Percentiles rank a stretch among this genome's conserved stretches.
These are phyloP conservation scores for Napeogenes sylphis DNA, from an alignment of 2,888 invertebrate genomes.

Conservation along the genomic window DNA sequence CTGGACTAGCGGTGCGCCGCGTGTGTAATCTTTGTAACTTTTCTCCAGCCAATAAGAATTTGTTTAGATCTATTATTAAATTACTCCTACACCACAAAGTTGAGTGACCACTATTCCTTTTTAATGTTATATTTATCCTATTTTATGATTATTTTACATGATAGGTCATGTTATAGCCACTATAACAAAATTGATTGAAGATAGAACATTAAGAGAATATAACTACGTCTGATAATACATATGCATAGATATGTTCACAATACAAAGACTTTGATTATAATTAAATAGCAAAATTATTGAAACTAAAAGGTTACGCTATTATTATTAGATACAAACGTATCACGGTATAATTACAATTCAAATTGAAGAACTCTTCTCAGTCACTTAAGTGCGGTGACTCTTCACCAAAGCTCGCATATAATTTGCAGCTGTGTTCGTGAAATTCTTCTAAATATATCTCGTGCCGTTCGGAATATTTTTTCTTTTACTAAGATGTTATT, in stretches of 20 bases:
- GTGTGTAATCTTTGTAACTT: slow-evolving; percentile 44
- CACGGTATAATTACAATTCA: slow-evolving; percentile 56
- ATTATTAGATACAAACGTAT: slow-evolving; percentile 11
- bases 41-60: slow-evolving; percentile 36
- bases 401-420: slow-evolving; percentile 47
- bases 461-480: slow-evolving; percentile 11
- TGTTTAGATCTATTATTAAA: slow-evolving; percentile 15
- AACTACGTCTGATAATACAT: too few relatives aligned
- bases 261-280: too few relatives aligned
- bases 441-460: slow-evolving; percentile 41
- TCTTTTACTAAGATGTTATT: slow-evolving; percentile 12
- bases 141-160: slow-evolving; percentile 10
- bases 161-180: neutral
- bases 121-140: slow-evolving; percentile 10
- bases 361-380: slow-evolving; percentile 55
- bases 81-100: slow-evolving; percentile 10
- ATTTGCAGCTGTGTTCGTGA: slow-evolving; percentile 46
- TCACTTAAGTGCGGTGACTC: slow-evolving; percentile 43
- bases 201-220: too few relatives aligned
- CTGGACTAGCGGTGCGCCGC: slow-evolving; percentile 33
- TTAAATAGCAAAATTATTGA: neutral
- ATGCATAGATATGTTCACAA: too few relatives aligned
- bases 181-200: too few relatives aligned
- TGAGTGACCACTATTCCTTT: slow-evolving; percentile 14
- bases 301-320: neutral